Evolutionary conservation across 2,888 invertebrate genomes (phyloP), one percentile per base, ranked within the genome.

Genomic region (Mongoloraphidia duomilia): DNA sequence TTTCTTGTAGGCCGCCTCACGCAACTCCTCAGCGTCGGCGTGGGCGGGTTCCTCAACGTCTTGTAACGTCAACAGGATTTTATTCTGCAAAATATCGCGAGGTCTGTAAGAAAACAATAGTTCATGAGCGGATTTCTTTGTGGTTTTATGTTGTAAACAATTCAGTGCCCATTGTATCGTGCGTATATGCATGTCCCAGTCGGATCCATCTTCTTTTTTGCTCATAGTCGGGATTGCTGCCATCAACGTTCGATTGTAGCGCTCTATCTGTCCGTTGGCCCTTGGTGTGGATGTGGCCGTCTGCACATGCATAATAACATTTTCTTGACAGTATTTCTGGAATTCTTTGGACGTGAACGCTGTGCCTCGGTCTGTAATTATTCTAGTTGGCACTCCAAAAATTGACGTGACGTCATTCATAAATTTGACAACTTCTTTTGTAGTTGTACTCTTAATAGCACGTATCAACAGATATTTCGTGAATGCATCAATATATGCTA

Each of bases 201-300:
- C n/a, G n/a, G n/a, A n/a, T n/a, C n/a, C n/a, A n/a, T n/a, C n/a
- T n/a, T n/a, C n/a, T n/a, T n/a, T n/a, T n/a, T n/a, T n/a, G n/a
- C n/a, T n/a, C n/a, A n/a, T n/a, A n/a, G 45, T 47, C 1, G 49
- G 12, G 12, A 52, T 37, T 3, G 50, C 50, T 9, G 49, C 17
- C 8, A 34, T 12, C 2, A 56, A 34, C 4, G 50, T 53, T 17
- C 51, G 42, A 42, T 49, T 51, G 44, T 43, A 46, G 11, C 56
- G 42, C 41, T 58, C 56, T 10, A 53, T 49, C 36, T 58, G 56
- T 0, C 58, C 55, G 38, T 58, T 58, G 3, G 55, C 54, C 38
- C 54, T 39, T 8, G 56, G 55, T 8, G 51, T 49, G 26, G 45
- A 44, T n/a, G 53, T 54, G 2, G 55, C 49, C 6, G 46, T 50